These are phyloP conservation scores for Pachycephala philippinensis DNA, from an alignment of 2,113 vertebrate genomes.

Conservation along the genomic window DNA sequence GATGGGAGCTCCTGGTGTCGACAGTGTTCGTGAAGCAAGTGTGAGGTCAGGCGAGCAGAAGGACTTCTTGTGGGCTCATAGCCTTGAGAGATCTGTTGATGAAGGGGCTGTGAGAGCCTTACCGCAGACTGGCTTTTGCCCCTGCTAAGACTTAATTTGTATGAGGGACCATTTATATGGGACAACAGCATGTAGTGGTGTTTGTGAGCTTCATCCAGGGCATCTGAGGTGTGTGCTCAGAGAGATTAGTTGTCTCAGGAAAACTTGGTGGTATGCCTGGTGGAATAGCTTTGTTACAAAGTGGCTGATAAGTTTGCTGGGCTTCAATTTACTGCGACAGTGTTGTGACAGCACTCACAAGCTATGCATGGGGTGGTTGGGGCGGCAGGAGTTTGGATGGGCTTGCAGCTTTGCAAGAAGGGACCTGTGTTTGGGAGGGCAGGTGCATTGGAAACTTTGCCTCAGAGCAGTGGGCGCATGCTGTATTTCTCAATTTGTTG, in stretches of 20 bases:
- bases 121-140: not conserved
- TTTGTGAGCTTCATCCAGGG: not conserved
- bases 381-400: not conserved
- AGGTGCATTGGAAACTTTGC: not conserved
- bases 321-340: not conserved
- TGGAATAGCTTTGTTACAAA: not conserved
- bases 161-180: not conserved
- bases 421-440: not conserved
- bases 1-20: not conserved
- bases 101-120: not conserved
- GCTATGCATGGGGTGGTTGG: rapidly evolving
- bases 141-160: not conserved
- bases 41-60: not conserved
- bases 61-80: not conserved
- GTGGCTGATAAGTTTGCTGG: not conserved
- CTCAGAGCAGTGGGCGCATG: not conserved
- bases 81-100: not conserved
- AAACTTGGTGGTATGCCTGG: not conserved
- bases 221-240: not conserved
- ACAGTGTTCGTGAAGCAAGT: rapidly evolving
- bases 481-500: not conserved
- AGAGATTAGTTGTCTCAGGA: not conserved
- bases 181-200: not conserved
- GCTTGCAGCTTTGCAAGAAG: not conserved
- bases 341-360: not conserved